A percentile compares a stretch with the other conserved stretches of the same genome.
phyloP scores from a whole-genome alignment of 2,797 vertebrate genomes.

The Periparus ater region DNA sequence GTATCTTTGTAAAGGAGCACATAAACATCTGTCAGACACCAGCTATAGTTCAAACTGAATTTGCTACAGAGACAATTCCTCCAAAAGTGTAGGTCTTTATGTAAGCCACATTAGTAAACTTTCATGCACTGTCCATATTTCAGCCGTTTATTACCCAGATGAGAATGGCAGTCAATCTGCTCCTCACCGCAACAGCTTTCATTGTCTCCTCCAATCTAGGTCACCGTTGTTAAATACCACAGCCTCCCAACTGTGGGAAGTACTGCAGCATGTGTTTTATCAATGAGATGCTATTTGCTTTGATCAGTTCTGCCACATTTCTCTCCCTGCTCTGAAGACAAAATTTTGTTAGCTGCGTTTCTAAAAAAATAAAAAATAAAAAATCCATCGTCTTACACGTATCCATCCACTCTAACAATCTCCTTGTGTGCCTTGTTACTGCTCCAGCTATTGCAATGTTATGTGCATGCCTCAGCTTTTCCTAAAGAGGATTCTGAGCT shows the following conservation, averaged over 20 bases:
- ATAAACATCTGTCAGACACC: slow-evolving; percentile 20
- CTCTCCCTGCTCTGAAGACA: neutral
- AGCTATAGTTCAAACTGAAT: slow-evolving; percentile 32
- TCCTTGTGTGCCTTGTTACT: neutral
- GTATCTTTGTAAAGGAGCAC: neutral
- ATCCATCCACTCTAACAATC: neutral
- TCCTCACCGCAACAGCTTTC: slow-evolving; percentile 79
- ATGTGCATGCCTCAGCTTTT: slow-evolving; percentile 60
- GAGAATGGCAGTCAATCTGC: slow-evolving; percentile 78
- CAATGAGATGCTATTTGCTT: slow-evolving; percentile 16
- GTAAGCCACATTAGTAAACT: slow-evolving; percentile 73
- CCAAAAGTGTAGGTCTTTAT: slow-evolving; percentile 37
- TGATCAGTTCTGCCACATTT: slow-evolving; percentile 18
- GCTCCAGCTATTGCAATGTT: slow-evolving; percentile 30
- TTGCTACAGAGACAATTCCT: slow-evolving; percentile 46
- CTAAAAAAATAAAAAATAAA: neutral
- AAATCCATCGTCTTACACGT: neutral
- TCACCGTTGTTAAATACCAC: slow-evolving; percentile 78
- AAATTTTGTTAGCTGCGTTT: neutral
- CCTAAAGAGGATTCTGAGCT: slow-evolving; percentile 69
- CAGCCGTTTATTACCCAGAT: slow-evolving; percentile 78
- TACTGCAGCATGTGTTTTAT: slow-evolving; percentile 3
- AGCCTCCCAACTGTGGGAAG: neutral
- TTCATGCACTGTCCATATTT: slow-evolving; percentile 69
- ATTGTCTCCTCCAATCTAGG: slow-evolving; percentile 81